Evolutionary conservation across 2,113 vertebrate genomes (phyloP), one percentile per base, ranked within the genome.

Genomic region (Hiodon tergisus): DNA sequence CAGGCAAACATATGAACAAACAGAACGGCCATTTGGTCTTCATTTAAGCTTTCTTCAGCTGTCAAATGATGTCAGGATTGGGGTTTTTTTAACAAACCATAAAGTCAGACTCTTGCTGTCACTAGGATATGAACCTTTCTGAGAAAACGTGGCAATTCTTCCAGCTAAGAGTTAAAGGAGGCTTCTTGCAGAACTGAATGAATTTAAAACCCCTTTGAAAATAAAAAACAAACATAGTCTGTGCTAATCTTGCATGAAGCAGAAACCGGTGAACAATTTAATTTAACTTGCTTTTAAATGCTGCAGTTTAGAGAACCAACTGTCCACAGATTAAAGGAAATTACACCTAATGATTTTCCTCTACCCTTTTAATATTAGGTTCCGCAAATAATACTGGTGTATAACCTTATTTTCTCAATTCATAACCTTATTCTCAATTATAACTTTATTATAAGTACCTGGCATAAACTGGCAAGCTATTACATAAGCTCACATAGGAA

Each of bases 201-300:
- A 84, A 87, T 87, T 85, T 84, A 87, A 84, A 86, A 85, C 83
- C 31, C 31, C 31, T 31, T 31, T 31, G 31, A 80, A 85, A 71
- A 76, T 78, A 84, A 84, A 85, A 81, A 79, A 78, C 79, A 82
- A 83, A 81, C 81, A 81, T 83, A 83, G 83, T 76, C 75, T 78
- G 77, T 51, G 79, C 58, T 78, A 81, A 78, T 81, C 82, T 77
- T 54, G 79, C 81, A 76, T 63, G 66, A 51, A 78, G 80, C 80
- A 79, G 80, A 54, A 77, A 74, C 81, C 82, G 76, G 73, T 79
- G 14, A 71, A 83, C 84, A 82, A 88, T 86, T 86, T 84, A 87
- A 84, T 78, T 78, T 63, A 78, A 78, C 85, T 84, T 79, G 83
- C 81, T 85, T 85, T 84, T 71, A 80, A 80, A 84, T 72, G 78